Evolutionary conservation across 2,113 vertebrate species (phyloP).

Genomic region (Pomatostomus ruficeps): DNA sequence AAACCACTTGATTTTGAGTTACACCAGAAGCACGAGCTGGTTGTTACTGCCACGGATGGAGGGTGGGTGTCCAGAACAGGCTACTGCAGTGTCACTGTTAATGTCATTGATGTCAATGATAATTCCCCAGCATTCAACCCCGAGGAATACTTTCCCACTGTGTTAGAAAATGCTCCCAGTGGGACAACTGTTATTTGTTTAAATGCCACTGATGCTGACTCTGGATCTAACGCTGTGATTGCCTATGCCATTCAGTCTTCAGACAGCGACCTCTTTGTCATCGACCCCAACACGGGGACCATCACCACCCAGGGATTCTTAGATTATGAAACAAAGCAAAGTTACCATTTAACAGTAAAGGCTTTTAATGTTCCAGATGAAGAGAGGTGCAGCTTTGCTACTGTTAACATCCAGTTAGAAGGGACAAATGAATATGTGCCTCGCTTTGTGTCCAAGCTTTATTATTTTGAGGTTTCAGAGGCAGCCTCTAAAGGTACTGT

Average conservation of each 20-base stretch:
- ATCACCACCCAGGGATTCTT: slow-evolving; percentile 98
- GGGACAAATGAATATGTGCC: slow-evolving; percentile 98
- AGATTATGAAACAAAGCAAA: slow-evolving; percentile 95
- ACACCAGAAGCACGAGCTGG: slow-evolving; percentile 83
- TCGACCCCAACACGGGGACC: slow-evolving; percentile 92
- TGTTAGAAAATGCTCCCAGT: slow-evolving; percentile 94
- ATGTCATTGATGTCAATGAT: slow-evolving; percentile 91
- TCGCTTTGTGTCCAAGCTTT: slow-evolving; percentile 95
- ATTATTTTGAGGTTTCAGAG: slow-evolving; percentile 96
- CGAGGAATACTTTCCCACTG: slow-evolving; percentile 85
- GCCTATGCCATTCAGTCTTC: slow-evolving; percentile 91
- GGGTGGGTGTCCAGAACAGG: slow-evolving; percentile 93
- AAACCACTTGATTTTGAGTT: slow-evolving; percentile 87
- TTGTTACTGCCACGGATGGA: slow-evolving; percentile 85
- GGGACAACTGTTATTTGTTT: slow-evolving; percentile 91
- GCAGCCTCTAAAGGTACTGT: slow-evolving; percentile 85
- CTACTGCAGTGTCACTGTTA: slow-evolving; percentile 82
- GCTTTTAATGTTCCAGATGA: slow-evolving; percentile 96
- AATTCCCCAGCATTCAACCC: slow-evolving; percentile 87
- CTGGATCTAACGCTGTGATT: slow-evolving; percentile 85
- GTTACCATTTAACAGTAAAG: slow-evolving; percentile 91
- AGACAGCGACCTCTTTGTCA: slow-evolving; percentile 95
- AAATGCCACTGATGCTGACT: slow-evolving; percentile 86
- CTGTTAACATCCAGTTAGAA: slow-evolving; percentile 86
- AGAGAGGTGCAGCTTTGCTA: slow-evolving; percentile 90